Evolutionary conservation across 2,113 vertebrate genomes (phyloP).

Genomic region (Corythornis madagascariensis): DNA sequence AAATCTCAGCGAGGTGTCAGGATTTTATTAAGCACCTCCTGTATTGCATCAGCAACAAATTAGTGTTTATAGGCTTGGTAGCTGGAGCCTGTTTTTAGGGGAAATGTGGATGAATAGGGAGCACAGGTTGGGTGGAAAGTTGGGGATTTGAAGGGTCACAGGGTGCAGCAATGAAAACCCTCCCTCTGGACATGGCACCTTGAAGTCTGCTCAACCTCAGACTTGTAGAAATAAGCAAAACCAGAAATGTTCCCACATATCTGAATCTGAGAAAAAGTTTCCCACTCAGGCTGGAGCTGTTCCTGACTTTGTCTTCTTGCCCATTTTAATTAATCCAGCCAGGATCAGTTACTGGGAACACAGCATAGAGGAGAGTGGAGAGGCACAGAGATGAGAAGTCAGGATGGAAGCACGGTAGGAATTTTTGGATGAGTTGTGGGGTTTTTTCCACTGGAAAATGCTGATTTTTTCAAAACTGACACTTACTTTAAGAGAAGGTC

Average conservation of each 20-base stretch:
- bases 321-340: slow-evolving; percentile 6
- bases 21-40: not conserved
- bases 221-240: not conserved
- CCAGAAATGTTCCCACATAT: not conserved
- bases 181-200: not conserved
- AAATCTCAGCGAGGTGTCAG: not conserved
- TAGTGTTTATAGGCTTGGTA: not conserved
- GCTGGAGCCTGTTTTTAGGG: not conserved
- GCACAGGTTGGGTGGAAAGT: not conserved
- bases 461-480: slow-evolving; percentile 31
- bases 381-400: not conserved
- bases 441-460: slow-evolving; percentile 14
- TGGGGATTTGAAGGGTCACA: not conserved
- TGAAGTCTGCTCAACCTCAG: not conserved
- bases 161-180: not conserved
- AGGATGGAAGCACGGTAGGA: not conserved
- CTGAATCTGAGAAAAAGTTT: not conserved
- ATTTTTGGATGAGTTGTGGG: not conserved
- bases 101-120: not conserved
- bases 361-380: not conserved
- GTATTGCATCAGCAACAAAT: not conserved
- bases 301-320: slow-evolving; percentile 1
- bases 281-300: not conserved
- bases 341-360: not conserved
- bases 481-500: slow-evolving; percentile 1